Evolutionary conservation across 92 coral and sea anemone species (phyloP).

Genomic region (Virgularia gustaviana): DNA sequence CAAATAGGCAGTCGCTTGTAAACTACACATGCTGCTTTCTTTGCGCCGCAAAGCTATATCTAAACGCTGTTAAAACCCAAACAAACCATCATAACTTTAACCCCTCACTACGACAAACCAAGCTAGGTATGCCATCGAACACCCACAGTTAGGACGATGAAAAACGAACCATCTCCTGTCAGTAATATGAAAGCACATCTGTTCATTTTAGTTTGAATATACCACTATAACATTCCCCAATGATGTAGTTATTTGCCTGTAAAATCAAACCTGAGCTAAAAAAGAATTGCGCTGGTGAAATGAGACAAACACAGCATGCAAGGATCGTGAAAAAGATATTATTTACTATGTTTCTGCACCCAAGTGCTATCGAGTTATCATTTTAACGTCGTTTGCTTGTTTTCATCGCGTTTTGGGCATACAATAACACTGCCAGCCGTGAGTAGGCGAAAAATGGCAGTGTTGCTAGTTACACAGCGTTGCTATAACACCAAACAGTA

Average conservation of each 20-base stretch:
- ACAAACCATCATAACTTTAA: conserved; percentile 17
- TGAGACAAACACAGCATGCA: conserved; percentile 20
- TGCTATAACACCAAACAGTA: not conserved
- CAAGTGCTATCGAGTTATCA: conserved; percentile 26
- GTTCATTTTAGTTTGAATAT: too few species aligned
- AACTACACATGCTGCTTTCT: conserved; percentile 11
- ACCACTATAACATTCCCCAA: too few species aligned
- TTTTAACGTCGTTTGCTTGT: conserved; percentile 23
- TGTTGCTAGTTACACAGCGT: not conserved
- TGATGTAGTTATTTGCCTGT: too few species aligned
- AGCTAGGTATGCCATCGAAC: conserved; percentile 6
- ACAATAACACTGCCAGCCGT: conserved; percentile 22
- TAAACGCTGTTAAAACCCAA: conserved; percentile 25
- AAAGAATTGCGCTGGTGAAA: not conserved
- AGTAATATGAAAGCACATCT: too few species aligned
- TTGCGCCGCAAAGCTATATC: conserved; percentile 23
- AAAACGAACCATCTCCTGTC: too few species aligned
- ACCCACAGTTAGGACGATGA: conserved; percentile 16
- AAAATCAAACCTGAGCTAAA: conserved; percentile 22
- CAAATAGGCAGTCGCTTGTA: not conserved
- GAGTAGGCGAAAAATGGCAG: too few species aligned
- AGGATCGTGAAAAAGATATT: conserved; percentile 16
- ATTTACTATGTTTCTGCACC: conserved; percentile 14
- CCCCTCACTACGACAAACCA: conserved; percentile 26
- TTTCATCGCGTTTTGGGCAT: conserved; percentile 1